Base-by-base conservation (phyloP, 2,888 invertebrate species). In the Eupeodes luniger region DNA sequence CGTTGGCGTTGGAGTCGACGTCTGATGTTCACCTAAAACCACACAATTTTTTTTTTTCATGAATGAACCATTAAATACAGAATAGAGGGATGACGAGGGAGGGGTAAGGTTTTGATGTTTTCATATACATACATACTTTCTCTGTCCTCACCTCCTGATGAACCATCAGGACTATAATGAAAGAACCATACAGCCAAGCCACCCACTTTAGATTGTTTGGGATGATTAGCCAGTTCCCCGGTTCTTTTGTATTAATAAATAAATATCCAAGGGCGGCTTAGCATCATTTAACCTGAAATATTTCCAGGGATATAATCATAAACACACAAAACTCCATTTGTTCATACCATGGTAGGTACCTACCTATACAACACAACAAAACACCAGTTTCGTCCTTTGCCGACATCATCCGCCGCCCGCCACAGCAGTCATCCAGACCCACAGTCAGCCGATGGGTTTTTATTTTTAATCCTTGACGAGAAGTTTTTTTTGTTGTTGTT, bases 221-320 rank as follows among this genome's bases (percentile, higher is more conserved):
- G 55, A 70, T 70, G 70, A 70, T 70, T 70, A 70, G 70, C 70
- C 70, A 70, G 70, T 55, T 70, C 40, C 70, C 55, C 19, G 70
- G 70, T 55, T 70, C 40, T 14, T 70, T 55, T 70, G 70, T 70
- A 70, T 70, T 70, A 70, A 70, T 70, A 70, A 70, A 70, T 70
- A 70, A 70, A 70, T 70, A 70, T 70, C 70, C 55, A 70, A 70
- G 70, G 70, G 70, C 70, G 70, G 55, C 70, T 70, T 70, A 70
- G 40, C 70, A 70, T 70, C 70, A 70, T 70, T 70, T 70, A 70
- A 70, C 70, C 70, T 70, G 70, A 70, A 70, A 70, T 70, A 55
- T 55, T 70, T 70, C 70, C 70, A 70, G 55, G 70, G 70, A 70
- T 70, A 70, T 70, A 70, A 53, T 19, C 70, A 70, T 55, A 69